Evolutionary conservation across 1,140 invertebrate species (phyloP).

Genomic region (Drosophila nebulosa): DNA sequence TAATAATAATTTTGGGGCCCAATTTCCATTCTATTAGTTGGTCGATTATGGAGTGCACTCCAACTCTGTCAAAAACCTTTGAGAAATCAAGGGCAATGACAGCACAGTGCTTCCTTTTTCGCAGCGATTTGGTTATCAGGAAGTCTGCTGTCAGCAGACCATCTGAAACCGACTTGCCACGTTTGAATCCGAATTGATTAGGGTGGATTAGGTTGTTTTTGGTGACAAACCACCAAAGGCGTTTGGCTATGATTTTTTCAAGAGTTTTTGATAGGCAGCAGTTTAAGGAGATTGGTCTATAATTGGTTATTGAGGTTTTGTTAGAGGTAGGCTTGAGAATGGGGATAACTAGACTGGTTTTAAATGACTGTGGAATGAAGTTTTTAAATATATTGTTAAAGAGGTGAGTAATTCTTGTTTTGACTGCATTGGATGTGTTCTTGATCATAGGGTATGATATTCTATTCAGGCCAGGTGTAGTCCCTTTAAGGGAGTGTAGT

Average conservation of each 20-base stretch:
- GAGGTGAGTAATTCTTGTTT: neutral
- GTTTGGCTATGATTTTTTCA: slow-evolving; percentile 20
- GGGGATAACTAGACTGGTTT: slow-evolving; percentile 1
- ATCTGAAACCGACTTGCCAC: neutral
- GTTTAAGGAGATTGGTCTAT: slow-evolving; percentile 8
- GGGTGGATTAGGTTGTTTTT: slow-evolving; percentile 2
- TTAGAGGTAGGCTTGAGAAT: slow-evolving; percentile 3
- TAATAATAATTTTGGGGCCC: slow-evolving; percentile 22
- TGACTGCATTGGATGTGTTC: neutral
- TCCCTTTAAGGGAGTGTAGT: neutral
- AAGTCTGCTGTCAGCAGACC: too few species aligned
- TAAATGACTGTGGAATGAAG: neutral
- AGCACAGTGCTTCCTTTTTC: too few species aligned
- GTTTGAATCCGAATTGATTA: slow-evolving; percentile 8
- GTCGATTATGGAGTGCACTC: slow-evolving; percentile 11
- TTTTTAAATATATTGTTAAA: neutral
- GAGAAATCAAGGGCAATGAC: slow-evolving; percentile 21
- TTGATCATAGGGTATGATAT: neutral
- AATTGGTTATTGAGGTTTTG: slow-evolving; percentile 6
- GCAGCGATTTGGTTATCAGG: slow-evolving; percentile 10
- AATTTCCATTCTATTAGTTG: slow-evolving; percentile 18
- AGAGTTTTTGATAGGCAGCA: slow-evolving; percentile 1
- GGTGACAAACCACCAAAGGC: slow-evolving; percentile 8
- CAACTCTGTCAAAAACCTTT: slow-evolving; percentile 24
- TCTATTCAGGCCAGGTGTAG: slow-evolving; percentile 1